These are phyloP conservation scores for Bolborhynchus lineola DNA, from an alignment of 2,113 vertebrate genomes.

Conservation along the genomic window DNA sequence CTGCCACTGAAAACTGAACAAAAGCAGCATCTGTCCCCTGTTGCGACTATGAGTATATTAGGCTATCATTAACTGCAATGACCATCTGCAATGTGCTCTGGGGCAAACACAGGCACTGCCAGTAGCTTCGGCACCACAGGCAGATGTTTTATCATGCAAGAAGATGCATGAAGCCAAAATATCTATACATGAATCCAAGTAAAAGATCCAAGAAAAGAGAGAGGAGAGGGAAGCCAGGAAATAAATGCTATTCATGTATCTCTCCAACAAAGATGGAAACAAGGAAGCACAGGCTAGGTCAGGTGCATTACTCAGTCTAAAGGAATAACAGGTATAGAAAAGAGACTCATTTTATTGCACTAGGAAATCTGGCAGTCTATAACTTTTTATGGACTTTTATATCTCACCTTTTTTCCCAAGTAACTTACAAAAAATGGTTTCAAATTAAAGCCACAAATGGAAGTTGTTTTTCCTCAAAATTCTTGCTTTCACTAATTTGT, in stretches of 20 bases:
- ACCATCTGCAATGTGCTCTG: conserved; percentile 60
- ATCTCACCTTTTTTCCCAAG: background rate
- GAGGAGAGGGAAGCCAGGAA: background rate
- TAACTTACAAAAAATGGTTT: background rate
- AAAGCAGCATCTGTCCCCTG: conserved; percentile 31
- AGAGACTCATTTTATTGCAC: background rate
- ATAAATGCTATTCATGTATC: background rate
- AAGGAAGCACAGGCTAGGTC: background rate
- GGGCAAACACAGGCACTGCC: conserved; percentile 42
- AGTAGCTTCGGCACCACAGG: background rate
- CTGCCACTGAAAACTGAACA: conserved; percentile 13
- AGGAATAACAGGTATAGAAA: background rate
- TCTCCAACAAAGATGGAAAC: conserved; percentile 24
- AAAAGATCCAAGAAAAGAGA: background rate
- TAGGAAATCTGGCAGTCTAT: background rate
- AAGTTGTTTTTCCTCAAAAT: background rate
- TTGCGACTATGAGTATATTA: conserved; percentile 6
- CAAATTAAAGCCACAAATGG: conserved; percentile 7
- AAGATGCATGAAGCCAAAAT: conserved; percentile 23
- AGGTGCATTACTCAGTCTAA: background rate
- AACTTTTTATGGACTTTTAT: conserved; percentile 1
- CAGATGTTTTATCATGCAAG: conserved; percentile 43
- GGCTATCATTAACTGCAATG: conserved; percentile 26
- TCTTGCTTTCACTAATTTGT: background rate
- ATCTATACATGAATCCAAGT: background rate